Percentiles rank a stretch among this genome's conserved stretches.
These are phyloP conservation scores for Campylomormyrus tamandua DNA, from an alignment of 2,113 vertebrate genomes.

Conservation along the genomic window DNA sequence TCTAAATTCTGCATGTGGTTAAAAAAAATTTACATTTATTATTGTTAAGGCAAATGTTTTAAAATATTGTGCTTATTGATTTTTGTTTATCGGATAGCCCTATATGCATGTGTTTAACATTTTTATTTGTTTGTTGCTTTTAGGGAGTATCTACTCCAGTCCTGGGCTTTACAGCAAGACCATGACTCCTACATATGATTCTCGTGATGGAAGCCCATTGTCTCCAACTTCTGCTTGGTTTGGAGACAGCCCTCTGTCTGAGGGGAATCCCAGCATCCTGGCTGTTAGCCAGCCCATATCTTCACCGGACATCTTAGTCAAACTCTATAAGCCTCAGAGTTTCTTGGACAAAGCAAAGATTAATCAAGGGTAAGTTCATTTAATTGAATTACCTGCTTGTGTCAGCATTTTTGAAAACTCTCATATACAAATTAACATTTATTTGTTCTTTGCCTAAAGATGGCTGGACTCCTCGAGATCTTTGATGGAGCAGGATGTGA, in stretches of 20 bases:
- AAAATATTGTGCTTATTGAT: background rate
- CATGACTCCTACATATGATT: slow-evolving; percentile 97
- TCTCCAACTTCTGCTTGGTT: slow-evolving; percentile 97
- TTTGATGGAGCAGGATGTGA: slow-evolving; percentile 98
- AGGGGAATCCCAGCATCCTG: slow-evolving; percentile 95
- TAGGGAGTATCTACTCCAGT: slow-evolving; percentile 97
- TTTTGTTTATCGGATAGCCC: background rate
- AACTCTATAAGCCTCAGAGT: slow-evolving; percentile 94
- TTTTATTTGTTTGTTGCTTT: slow-evolving; percentile 19
- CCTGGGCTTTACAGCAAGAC: slow-evolving; percentile 97
- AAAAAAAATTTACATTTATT: background rate
- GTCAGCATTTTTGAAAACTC: background rate
- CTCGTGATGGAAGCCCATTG: slow-evolving; percentile 90
- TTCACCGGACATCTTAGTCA: slow-evolving; percentile 87
- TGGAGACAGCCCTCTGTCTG: slow-evolving; percentile 91
- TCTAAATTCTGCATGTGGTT: background rate
- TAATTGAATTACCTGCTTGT: background rate
- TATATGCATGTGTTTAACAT: background rate
- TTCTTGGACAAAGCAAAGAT: slow-evolving; percentile 98
- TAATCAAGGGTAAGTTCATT: slow-evolving; percentile 85
- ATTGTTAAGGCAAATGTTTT: background rate
- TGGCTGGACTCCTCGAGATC: slow-evolving; percentile 97
- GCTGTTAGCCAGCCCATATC: slow-evolving; percentile 92
- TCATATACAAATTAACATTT: background rate
- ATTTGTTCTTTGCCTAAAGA: slow-evolving; percentile 51